Base-by-base conservation (phyloP, 2,888 invertebrate species). In the Drosophila monieri region DNA sequence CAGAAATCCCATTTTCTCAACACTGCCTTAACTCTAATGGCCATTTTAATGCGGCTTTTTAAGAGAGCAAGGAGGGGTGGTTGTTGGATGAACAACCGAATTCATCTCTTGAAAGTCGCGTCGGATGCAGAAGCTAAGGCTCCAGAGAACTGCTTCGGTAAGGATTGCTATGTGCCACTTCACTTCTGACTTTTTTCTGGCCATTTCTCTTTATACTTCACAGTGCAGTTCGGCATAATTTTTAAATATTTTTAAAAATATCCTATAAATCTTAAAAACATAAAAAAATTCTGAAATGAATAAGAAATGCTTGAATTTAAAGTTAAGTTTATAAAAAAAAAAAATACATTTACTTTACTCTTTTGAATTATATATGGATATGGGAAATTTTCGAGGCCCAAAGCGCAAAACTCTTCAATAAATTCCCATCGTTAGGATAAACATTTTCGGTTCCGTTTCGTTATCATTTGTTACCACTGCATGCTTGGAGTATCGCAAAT, bases 111-210 rank as follows among this genome's bases (percentile, higher is more conserved):
- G 52, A 52, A 23, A 32, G 27, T 15, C 43, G 60, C 43, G 46
- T 52, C 39, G 46, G 51, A 57, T 46, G 73, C 69, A 67, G 77
- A 80, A 89, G 79, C 78, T 78, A 86, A 88, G 88, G 88, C 89
- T 85, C 80, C 62, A 75, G 89, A 75, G 89, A 78, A 90, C 80
- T 85, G 83, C 89, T 77, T 90, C 80, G 86, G 89, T 89, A 89
- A 89, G 90, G 90, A 89, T 70, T 71, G 77, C 74, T 80, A 15
- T 25, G 61, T 80, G 77, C 85, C 72, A 51, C 39, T 55, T 15
- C 10, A n/a, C 30, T 5, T 14, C 37, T 21, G 18, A 10, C n/a
- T n/a, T 30, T 35, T n/a, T 15, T 37, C 8, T 18, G 43, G n/a
- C 35, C 21, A 53, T 51, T 74, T 72, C 74, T 66, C 73, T 73